These are phyloP conservation scores for Drosophila ficusphila DNA, from an alignment of 1,140 invertebrate genomes.

Conservation along the genomic window DNA sequence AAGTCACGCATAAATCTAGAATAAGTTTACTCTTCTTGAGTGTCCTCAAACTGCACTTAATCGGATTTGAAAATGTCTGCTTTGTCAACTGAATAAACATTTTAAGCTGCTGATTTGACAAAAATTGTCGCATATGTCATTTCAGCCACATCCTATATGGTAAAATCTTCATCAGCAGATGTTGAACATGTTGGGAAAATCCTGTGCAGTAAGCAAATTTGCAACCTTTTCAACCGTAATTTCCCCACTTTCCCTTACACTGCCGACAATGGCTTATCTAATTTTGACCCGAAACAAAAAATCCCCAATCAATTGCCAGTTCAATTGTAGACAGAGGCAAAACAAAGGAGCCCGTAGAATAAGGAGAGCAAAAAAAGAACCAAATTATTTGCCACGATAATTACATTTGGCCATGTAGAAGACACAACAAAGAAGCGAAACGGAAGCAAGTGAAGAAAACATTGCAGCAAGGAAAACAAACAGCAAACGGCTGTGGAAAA, in stretches of 20 bases:
- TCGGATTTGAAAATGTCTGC: too few species aligned
- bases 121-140: too few species aligned
- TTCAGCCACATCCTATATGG: too few species aligned
- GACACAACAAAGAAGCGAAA: constrained; percentile 30
- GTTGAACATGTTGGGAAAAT: too few species aligned
- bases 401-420: constrained; percentile 55
- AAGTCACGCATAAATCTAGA: too few species aligned
- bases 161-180: too few species aligned
- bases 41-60: too few species aligned
- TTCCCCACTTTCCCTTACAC: background rate
- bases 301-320: constrained; percentile 50
- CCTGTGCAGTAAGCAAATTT: background rate
- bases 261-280: background rate
- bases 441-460: constrained; percentile 23
- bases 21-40: too few species aligned
- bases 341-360: constrained; percentile 22
- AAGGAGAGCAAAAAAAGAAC: constrained; percentile 21
- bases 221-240: background rate
- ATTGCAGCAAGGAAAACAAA: constrained; percentile 32
- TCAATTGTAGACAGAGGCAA: constrained; percentile 19
- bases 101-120: too few species aligned
- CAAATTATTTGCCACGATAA: constrained; percentile 59
- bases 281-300: constrained; percentile 4
- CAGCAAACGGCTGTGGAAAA: constrained; percentile 20
- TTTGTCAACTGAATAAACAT: too few species aligned